Evolutionary conservation across 2,797 vertebrate species (phyloP).

Genomic region (Chromis chromis): DNA sequence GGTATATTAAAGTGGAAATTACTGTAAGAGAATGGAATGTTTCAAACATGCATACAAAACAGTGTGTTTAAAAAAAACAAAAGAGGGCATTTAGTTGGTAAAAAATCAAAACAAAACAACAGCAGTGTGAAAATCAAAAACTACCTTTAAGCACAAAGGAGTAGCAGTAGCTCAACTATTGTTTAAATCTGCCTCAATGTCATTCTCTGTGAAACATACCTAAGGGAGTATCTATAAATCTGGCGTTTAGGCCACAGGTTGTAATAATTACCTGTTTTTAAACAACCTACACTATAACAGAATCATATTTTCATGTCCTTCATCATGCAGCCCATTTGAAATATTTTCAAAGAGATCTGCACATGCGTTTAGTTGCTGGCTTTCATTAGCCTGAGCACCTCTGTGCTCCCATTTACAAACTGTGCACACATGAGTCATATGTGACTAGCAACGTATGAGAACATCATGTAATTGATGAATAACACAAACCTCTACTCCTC

Average conservation of each 20-base stretch:
- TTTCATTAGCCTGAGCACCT: background rate
- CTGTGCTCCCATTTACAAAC: slow-evolving; percentile 2
- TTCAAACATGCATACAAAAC: background rate
- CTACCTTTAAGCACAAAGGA: background rate
- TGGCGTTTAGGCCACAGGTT: background rate
- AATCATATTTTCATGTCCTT: background rate
- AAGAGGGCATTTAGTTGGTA: too few species aligned
- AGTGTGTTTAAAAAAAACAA: too few species aligned
- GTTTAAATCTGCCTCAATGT: background rate
- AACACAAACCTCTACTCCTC: background rate
- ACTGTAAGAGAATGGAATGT: background rate
- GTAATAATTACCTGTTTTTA: background rate
- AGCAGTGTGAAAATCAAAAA: too few species aligned
- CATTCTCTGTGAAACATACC: background rate
- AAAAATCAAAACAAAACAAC: too few species aligned
- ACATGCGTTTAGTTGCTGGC: background rate
- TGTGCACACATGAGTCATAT: background rate
- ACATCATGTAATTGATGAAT: background rate
- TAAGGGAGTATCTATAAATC: background rate
- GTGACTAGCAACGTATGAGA: background rate
- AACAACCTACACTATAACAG: background rate
- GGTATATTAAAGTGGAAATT: background rate
- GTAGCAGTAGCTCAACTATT: background rate
- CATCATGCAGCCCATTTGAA: background rate
- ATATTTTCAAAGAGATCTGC: background rate